Conservation (phyloP, 2,797 vertebrate species). For the Enteromius radiatus region DNA sequence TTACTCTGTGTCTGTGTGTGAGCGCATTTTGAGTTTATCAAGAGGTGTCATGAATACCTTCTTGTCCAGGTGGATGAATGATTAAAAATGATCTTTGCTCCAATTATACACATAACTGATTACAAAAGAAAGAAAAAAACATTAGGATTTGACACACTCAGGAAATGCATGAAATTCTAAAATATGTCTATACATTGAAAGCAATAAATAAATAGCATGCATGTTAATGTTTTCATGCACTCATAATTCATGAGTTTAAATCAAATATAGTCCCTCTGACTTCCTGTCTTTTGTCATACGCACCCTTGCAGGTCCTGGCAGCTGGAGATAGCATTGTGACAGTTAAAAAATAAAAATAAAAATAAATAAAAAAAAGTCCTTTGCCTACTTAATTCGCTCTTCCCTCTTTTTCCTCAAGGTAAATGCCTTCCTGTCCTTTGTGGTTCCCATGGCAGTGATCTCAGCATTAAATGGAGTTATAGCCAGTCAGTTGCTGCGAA, state of each 20-base stretch:
- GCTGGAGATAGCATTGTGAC: background rate
- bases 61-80: background rate
- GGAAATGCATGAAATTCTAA: background rate
- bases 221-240: background rate
- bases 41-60: background rate
- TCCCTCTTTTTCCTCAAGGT: conserved; percentile 73
- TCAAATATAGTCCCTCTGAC: background rate
- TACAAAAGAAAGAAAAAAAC: background rate
- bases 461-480: conserved; percentile 92
- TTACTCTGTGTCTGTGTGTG: background rate
- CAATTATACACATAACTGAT: background rate
- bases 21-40: background rate
- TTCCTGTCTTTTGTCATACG: background rate
- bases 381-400: background rate
- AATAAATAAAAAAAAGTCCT: background rate
- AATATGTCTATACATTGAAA: background rate
- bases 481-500: conserved; percentile 92
- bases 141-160: background rate
- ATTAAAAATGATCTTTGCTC: background rate
- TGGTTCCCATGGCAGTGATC: conserved; percentile 92
- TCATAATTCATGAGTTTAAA: background rate
- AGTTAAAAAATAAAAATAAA: background rate
- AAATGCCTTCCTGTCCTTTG: conserved; percentile 91
- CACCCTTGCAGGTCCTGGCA: background rate
- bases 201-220: background rate